Conservation (phyloP, 2,113 vertebrate species). For the western clawed frog (Xenopus tropicalis) region DNA sequence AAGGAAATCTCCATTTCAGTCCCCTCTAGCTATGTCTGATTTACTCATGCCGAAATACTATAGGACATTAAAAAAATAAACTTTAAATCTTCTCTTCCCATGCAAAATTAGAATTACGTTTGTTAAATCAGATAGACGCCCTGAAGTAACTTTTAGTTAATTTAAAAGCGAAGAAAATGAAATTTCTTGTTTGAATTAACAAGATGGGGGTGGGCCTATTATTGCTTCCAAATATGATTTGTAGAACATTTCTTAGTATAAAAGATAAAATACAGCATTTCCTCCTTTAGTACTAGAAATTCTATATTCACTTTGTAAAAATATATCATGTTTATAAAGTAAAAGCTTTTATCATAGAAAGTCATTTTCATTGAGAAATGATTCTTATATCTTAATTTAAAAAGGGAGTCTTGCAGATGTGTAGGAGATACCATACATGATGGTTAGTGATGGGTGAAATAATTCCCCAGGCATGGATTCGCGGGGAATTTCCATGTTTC, state of each 20-base stretch:
- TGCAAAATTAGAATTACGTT: constrained; percentile 97
- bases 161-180: constrained; percentile 77
- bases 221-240: background rate
- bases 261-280: background rate
- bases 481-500: too few relatives aligned
- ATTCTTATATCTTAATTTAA: too few relatives aligned
- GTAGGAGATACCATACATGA: too few relatives aligned
- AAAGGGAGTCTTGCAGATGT: too few relatives aligned
- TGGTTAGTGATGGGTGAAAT: too few relatives aligned
- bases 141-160: constrained; percentile 78
- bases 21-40: constrained; percentile 82
- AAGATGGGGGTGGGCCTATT: background rate
- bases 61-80: constrained; percentile 74
- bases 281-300: too few relatives aligned
- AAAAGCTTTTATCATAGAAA: too few relatives aligned
- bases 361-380: too few relatives aligned
- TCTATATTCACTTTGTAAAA: too few relatives aligned
- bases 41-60: constrained; percentile 81
- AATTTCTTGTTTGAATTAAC: constrained; percentile 19
- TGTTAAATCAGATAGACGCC: constrained; percentile 82
- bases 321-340: too few relatives aligned
- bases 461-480: too few relatives aligned
- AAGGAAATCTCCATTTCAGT: constrained; percentile 85
- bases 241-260: background rate
- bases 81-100: constrained; percentile 78